Evolutionary conservation across 2,888 invertebrate genomes (phyloP), one percentile per base, ranked within the genome.

Genomic region (Eubasilissa splendida): DNA sequence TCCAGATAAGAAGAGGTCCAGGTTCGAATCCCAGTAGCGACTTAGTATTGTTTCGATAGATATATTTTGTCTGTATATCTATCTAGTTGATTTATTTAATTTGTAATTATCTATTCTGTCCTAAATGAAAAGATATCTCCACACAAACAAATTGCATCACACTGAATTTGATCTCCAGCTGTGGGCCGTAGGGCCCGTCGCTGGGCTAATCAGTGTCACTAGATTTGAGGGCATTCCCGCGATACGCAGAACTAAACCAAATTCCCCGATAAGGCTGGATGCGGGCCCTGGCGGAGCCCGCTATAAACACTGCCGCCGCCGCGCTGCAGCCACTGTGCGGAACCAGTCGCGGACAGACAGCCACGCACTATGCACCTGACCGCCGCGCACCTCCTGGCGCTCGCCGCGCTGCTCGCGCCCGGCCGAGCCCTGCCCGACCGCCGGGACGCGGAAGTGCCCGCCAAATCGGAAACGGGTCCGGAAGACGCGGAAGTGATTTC

Each of bases 181-280:
- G 42, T 42, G 7, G 42, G 42, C 42, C 3, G 42, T 42, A 42
- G 42, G 58, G 58, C n/a, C 4, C 58, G 58, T n/a, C 58, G 58
- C 42, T 42, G 42, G 42, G 4, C 42, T 58, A 58, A n/a, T n/a
- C 58, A 12, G 12, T 58, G n/a, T 5, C 58, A n/a, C n/a, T 54
- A 9, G 11, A n/a, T 58, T 9, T 58, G 58, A n/a, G 22, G 14
- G 52, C 68, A 68, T 68, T 68, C 68, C 66, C 50, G 9, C 50
- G 68, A 50, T 68, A 33, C n/a, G 14, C 11, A n/a, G n/a, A 68
- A 50, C 33, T 50, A 50, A 50, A 12, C 33, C 42, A 50, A 68
- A 68, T 50, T 50, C 68, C 68, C 68, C 68, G 68, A 68, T 68
- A 68, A 42, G 42, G 68, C 68, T 10, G 2, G 33, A 65, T 65